Evolutionary conservation across 2,797 vertebrate species (phyloP).

Genomic region (Acanthiza pusilla): DNA sequence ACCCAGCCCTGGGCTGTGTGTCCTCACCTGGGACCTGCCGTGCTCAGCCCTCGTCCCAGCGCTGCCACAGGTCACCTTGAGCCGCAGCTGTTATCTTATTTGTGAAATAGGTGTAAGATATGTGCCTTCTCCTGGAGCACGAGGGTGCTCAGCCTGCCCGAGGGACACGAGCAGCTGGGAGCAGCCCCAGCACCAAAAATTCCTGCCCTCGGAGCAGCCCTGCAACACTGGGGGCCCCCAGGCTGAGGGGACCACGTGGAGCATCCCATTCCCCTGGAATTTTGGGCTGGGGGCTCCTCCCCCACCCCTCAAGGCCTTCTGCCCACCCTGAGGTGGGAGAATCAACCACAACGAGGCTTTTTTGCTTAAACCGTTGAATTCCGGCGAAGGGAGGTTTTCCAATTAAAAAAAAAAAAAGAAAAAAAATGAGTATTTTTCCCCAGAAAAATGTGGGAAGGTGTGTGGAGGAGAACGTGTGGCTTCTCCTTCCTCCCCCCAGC

Average conservation of each 20-base stretch:
- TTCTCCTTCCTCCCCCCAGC: neutral
- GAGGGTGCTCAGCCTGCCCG: neutral
- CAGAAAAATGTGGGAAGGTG: neutral
- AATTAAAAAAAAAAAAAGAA: too few relatives aligned
- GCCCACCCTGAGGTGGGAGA: neutral
- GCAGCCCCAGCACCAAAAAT: neutral
- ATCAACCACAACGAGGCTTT: neutral
- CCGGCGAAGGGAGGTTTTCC: neutral
- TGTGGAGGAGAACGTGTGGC: neutral
- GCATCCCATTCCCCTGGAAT: neutral
- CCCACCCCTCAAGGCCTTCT: neutral
- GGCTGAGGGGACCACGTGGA: neutral
- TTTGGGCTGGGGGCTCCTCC: neutral
- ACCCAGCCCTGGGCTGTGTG: neutral
- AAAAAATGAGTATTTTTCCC: neutral
- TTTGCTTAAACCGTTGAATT: neutral
- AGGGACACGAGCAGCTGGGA: neutral
- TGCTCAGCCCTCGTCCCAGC: neutral
- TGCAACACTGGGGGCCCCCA: accelerated
- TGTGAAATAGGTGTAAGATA: conserved; percentile 3
- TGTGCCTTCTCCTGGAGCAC: neutral
- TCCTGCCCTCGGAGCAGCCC: neutral
- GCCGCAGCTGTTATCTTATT: conserved; percentile 26
- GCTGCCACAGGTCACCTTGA: conserved; percentile 7
- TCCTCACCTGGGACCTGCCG: neutral